These are phyloP conservation scores for Zoanthus solanderi DNA, from an alignment of 92 coral and sea anemone species.

Conservation along the genomic window DNA sequence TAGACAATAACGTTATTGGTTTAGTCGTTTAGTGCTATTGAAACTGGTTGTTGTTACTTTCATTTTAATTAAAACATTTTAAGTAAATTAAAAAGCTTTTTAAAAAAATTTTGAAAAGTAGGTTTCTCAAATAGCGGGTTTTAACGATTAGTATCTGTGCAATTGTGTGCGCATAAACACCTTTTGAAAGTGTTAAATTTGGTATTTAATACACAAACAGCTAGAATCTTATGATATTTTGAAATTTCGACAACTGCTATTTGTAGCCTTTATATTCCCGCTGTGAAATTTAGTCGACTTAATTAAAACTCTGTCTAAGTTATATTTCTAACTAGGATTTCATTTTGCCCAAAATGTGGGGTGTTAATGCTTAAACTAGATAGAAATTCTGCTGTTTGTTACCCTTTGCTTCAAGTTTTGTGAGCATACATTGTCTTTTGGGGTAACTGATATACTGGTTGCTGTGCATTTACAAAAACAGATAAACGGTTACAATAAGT, in stretches of 20 bases:
- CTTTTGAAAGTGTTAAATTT: not conserved
- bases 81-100: too few relatives aligned
- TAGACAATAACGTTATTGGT: too few relatives aligned
- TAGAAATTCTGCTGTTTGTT: not conserved
- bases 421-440: not conserved
- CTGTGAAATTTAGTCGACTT: not conserved
- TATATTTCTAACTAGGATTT: not conserved
- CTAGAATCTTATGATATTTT: not conserved
- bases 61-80: too few relatives aligned
- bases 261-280: constrained; percentile 1
- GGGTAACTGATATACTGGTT: not conserved
- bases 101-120: not conserved
- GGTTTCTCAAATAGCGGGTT: too few relatives aligned
- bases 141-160: not conserved
- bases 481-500: not conserved
- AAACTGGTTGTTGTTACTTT: too few relatives aligned
- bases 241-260: not conserved
- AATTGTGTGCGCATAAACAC: not conserved
- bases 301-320: not conserved
- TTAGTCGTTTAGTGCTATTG: too few relatives aligned
- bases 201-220: not conserved
- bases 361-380: not conserved
- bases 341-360: not conserved
- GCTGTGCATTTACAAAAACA: not conserved
- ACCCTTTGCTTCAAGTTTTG: not conserved